Conservation (phyloP, 1,140 invertebrate genomes). For the Drosophila tani region DNA sequence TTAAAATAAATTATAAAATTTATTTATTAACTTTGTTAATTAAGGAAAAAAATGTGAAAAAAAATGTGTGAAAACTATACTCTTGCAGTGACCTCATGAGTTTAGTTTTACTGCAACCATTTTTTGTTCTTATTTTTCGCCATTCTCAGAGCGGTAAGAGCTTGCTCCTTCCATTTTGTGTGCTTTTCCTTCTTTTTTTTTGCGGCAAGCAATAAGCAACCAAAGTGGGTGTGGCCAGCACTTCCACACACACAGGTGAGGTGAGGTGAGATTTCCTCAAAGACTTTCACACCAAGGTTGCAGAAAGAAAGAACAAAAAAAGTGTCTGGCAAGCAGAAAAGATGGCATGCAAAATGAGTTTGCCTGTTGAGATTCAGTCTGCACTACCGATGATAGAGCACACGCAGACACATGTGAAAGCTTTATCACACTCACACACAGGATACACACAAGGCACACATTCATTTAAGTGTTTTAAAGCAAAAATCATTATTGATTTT, state of each 20-base stretch:
- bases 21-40: too few species aligned
- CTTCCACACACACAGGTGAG: neutral
- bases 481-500: neutral
- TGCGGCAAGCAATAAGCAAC: neutral
- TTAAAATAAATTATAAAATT: too few species aligned
- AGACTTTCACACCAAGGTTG: constrained; percentile 26
- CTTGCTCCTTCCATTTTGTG: neutral
- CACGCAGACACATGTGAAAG: constrained; percentile 1
- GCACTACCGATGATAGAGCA: constrained; percentile 24
- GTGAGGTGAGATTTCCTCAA: constrained; percentile 10
- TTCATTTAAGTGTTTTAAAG: constrained; percentile 8
- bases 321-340: constrained; percentile 4
- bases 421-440: neutral
- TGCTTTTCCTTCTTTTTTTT: neutral
- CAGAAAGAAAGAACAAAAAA: neutral
- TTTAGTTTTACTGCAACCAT: constrained; percentile 1
- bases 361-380: constrained; percentile 33
- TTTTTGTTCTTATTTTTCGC: constrained; percentile 24
- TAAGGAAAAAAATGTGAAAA: too few species aligned
- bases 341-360: constrained; percentile 28
- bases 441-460: neutral
- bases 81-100: too few species aligned
- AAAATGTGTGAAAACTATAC: too few species aligned
- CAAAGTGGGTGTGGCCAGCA: constrained; percentile 4
- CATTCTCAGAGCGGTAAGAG: neutral